These are phyloP conservation scores for Heliothis peltigera DNA, from an alignment of 2,888 invertebrate genomes.

Conservation along the genomic window DNA sequence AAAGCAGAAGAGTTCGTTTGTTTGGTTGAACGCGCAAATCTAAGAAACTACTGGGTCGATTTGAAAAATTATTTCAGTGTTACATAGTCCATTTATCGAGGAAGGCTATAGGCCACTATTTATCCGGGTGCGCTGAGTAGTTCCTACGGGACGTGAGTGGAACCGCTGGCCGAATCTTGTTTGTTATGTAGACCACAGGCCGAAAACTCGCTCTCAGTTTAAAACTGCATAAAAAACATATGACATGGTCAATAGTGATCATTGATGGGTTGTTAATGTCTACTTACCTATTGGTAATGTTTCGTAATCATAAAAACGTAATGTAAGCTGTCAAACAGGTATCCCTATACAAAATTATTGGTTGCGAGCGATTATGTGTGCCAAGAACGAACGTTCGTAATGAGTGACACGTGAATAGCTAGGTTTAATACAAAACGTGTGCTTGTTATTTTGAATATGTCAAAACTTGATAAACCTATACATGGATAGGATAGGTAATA, in stretches of 20 bases:
- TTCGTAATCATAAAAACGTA: slow-evolving; percentile 15
- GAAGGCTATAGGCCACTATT: too few species aligned
- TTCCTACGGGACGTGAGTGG: too few species aligned
- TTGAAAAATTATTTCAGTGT: too few species aligned
- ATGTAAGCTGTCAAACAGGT: background rate
- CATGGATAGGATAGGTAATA: too few species aligned
- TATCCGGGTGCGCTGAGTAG: too few species aligned
- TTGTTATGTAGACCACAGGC: background rate
- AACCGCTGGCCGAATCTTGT: too few species aligned
- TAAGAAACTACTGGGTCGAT: too few species aligned
- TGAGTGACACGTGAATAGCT: slow-evolving; percentile 7
- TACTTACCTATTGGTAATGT: slow-evolving; percentile 2
- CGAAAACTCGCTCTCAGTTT: too few species aligned
- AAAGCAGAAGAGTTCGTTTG: too few species aligned
- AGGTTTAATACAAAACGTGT: slow-evolving; percentile 10
- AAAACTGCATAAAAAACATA: background rate
- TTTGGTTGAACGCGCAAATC: too few species aligned
- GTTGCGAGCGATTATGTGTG: slow-evolving; percentile 4
- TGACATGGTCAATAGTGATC: background rate
- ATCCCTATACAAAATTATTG: background rate
- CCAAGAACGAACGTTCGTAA: slow-evolving; percentile 1
- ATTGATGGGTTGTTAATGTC: background rate
- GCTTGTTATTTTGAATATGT: slow-evolving; percentile 19
- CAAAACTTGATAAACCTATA: too few species aligned
- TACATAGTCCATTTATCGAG: too few species aligned